Evolutionary conservation across 1,140 invertebrate species (phyloP), one percentile per base, ranked within the genome.

Genomic region (Nephila pilipes): DNA sequence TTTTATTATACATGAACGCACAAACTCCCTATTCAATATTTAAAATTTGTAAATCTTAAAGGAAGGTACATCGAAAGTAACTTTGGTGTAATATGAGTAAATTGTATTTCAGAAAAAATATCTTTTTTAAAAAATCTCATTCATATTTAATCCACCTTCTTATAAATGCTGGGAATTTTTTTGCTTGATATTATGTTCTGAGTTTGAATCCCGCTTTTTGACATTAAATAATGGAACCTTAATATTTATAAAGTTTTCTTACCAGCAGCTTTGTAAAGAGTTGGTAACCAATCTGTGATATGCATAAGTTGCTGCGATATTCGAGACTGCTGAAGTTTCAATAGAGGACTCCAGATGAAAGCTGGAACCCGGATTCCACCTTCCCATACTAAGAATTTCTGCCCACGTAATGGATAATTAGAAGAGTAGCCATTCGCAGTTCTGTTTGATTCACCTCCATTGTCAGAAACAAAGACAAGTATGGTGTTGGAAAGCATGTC

Each of bases 401-500:
- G 60, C 22, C 95, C 95, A 83, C 95, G 94, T 10, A 95, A 93
- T 36, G 95, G 95, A 90, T 94, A 95, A 93, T 95, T 95, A 88
- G 94, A 95, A 81, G 94, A 94, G 87, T 18, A 63, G 14, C 54
- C 55, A 12, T 8, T 20, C 6, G 18, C 4, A 5, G 2, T 20
- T 36, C 1, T 2, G 0, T 32, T 4, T 5, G 69, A 1, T 94
- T 94, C 75, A 94, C 95, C 95, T 1, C 95, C 95, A 87, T 95
- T 96, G 90, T 96, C 95, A 18, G 95, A 95, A 1, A 94, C 94
- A 90, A 95, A 95, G 12, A 95, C 81, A 38, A 95, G 94, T 32
- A 95, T 94, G 16, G 97, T 97, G 94, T 98, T 96, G 32, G 97
- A 94, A 22, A 99, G 95, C 96, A 98, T 97, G 0, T 96, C 95